A percentile compares a stretch with the other conserved stretches of the same genome.
Conservation (phyloP, 2,113 vertebrate species). For the Coptodon rendalli region DNA sequence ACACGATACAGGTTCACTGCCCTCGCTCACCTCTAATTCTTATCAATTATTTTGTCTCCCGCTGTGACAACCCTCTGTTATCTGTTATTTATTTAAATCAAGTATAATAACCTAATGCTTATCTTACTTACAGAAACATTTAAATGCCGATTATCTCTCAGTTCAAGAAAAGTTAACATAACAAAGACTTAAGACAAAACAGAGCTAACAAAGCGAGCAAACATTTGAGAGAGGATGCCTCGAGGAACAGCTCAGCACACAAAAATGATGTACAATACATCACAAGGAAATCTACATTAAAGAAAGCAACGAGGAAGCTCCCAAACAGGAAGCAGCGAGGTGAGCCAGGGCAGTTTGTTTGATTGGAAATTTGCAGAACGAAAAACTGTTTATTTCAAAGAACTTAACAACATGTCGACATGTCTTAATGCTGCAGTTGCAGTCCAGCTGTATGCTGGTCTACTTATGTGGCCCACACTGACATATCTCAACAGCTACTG, state of each 20-base stretch:
- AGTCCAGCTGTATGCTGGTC: background rate
- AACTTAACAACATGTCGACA: background rate
- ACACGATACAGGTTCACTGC: background rate
- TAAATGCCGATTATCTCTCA: background rate
- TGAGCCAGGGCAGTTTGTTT: background rate
- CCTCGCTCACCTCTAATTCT: background rate
- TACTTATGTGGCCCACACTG: background rate
- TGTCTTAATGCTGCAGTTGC: background rate
- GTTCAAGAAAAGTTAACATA: background rate
- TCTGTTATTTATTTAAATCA: background rate
- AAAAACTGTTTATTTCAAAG: background rate
- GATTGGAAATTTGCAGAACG: background rate
- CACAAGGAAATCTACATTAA: background rate
- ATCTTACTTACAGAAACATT: background rate
- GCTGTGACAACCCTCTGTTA: background rate
- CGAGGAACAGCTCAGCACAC: background rate
- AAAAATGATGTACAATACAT: background rate
- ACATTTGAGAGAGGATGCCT: background rate
- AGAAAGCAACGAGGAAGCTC: background rate
- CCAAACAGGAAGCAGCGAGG: background rate
- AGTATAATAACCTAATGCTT: background rate
- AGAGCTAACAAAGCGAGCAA: background rate
- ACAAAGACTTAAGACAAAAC: background rate
- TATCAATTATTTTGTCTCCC: conserved; percentile 15
- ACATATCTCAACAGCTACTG: background rate